Evolutionary conservation across 1,140 invertebrate genomes (phyloP).

Genomic region (Cyclina sinensis): DNA sequence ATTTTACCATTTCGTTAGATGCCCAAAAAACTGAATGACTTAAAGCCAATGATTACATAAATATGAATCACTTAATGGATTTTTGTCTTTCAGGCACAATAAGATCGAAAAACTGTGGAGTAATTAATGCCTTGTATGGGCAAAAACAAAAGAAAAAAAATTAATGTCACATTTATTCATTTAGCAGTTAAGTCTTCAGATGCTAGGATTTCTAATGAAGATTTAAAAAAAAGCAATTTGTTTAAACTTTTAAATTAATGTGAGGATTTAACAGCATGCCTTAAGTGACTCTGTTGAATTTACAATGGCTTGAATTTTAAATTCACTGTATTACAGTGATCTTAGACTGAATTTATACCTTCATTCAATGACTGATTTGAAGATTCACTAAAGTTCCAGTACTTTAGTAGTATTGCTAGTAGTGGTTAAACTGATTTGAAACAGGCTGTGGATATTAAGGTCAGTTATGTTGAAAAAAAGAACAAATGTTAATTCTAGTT

Average conservation of each 20-base stretch:
- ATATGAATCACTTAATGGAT: conserved; percentile 67
- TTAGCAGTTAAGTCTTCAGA: background rate
- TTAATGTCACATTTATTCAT: conserved; percentile 17
- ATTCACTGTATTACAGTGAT: no score
- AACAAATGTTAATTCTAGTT: no score
- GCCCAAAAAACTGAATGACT: conserved; percentile 31
- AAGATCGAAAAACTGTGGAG: background rate
- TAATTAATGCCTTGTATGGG: conserved; percentile 9
- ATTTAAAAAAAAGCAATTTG: background rate
- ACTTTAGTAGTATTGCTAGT: no score
- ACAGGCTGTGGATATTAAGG: no score
- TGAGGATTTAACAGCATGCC: background rate
- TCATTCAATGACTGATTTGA: no score
- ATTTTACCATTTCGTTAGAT: conserved; percentile 53
- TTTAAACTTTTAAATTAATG: background rate
- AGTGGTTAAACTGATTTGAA: no score
- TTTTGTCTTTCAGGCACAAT: conserved; percentile 44
- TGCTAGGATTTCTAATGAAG: background rate
- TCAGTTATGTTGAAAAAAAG: no score
- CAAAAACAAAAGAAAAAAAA: conserved; percentile 20
- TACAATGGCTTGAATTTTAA: no score
- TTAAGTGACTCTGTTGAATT: background rate
- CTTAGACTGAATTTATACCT: no score
- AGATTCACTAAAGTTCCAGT: no score
- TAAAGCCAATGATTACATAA: conserved; percentile 42